Percentiles rank a stretch among this genome's conserved stretches.
Evolutionary conservation across 2,113 vertebrate species (phyloP).

Genomic region (Herpailurus yagouaroundi): DNA sequence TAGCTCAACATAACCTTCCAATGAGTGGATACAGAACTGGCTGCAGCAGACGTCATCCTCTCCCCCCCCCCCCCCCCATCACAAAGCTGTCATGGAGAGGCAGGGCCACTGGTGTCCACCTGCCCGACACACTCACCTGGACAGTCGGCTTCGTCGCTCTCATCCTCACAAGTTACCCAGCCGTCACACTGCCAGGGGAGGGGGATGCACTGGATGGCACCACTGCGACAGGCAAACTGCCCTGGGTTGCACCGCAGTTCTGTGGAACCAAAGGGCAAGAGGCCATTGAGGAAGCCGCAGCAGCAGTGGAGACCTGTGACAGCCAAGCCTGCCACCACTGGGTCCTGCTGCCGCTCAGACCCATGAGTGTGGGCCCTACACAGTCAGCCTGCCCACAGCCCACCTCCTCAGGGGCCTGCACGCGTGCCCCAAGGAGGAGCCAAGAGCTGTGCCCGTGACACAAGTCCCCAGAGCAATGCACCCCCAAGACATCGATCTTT

Average conservation of each 20-base stretch:
- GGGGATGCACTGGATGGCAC: constrained; percentile 97
- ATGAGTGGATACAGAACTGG: neutral
- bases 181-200: constrained; percentile 96
- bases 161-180: constrained; percentile 95
- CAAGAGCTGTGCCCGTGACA: neutral
- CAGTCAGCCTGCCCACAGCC: neutral
- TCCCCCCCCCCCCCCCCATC: fast-evolving
- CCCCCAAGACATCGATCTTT: neutral
- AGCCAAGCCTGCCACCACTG: neutral
- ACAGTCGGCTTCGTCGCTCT: constrained; percentile 97
- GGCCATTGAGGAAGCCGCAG: neutral
- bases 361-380: neutral
- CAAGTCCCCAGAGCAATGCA: neutral
- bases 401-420: neutral
- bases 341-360: neutral
- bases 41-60: neutral
- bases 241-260: constrained; percentile 94
- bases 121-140: constrained; percentile 87
- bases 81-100: neutral
- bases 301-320: neutral
- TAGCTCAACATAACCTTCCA: neutral
- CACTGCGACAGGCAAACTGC: constrained; percentile 97
- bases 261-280: constrained; percentile 79
- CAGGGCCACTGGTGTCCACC: fast-evolving
- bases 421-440: neutral